These are phyloP conservation scores for Gallinago paraguaiae DNA, from an alignment of 2,113 vertebrate species.

Conservation along the genomic window DNA sequence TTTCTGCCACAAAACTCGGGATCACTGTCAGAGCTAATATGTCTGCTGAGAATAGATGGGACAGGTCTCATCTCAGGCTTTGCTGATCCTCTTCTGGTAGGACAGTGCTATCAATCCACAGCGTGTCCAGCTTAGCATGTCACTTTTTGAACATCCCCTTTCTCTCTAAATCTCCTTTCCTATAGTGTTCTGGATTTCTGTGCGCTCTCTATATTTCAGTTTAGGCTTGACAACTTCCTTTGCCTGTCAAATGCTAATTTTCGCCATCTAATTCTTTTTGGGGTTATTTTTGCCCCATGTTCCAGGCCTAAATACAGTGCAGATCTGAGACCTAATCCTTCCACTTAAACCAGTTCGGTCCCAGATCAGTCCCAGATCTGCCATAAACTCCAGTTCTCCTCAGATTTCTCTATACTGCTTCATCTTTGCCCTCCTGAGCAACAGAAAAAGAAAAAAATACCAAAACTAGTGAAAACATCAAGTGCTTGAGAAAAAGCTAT, in stretches of 20 bases:
- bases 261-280: not conserved
- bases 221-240: not conserved
- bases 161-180: not conserved
- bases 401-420: not conserved
- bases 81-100: not conserved
- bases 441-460: not conserved
- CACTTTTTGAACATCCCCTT: not conserved
- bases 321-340: not conserved
- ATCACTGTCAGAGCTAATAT: conserved; percentile 17
- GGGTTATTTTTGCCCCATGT: not conserved
- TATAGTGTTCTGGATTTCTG: not conserved
- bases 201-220: not conserved
- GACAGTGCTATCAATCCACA: not conserved
- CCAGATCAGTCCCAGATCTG: not conserved
- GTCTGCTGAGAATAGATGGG: not conserved
- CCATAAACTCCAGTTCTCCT: not conserved
- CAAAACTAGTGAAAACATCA: not conserved
- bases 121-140: not conserved
- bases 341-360: not conserved
- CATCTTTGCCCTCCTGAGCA: not conserved
- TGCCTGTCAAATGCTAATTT: not conserved
- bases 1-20: conserved; percentile 6
- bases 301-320: not conserved
- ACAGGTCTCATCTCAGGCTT: not conserved
- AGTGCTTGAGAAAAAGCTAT: not conserved